Evolutionary conservation across 2,888 invertebrate genomes (phyloP).

Genomic region (Cerastis rubricosa): DNA sequence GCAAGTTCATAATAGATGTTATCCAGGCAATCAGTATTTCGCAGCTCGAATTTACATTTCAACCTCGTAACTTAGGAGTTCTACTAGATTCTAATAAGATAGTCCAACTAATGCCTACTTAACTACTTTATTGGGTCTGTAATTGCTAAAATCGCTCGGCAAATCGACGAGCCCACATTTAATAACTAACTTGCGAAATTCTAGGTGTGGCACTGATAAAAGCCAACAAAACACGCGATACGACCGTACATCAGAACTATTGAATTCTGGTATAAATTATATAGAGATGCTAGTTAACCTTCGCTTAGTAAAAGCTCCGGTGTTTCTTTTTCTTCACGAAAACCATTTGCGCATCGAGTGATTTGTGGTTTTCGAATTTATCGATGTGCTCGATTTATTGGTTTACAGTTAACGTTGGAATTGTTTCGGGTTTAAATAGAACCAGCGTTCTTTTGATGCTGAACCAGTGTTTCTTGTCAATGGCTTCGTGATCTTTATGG

Average conservation of each 20-base stretch:
- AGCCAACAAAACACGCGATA: constrained; percentile 77
- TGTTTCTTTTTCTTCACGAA: constrained; percentile 67
- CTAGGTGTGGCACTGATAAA: constrained; percentile 81
- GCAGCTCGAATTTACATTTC: constrained; percentile 7
- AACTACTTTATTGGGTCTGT: constrained; percentile 54
- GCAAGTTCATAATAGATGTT: constrained; percentile 22
- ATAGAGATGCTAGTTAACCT: constrained; percentile 63
- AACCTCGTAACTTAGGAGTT: constrained; percentile 27
- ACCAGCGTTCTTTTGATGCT: constrained; percentile 66
- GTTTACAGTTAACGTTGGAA: constrained; percentile 64
- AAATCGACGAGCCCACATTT: constrained; percentile 60
- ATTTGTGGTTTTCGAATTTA: constrained; percentile 68
- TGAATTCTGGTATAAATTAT: constrained; percentile 58
- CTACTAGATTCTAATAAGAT: constrained; percentile 38
- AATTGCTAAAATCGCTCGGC: constrained; percentile 54
- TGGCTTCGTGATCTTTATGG: constrained; percentile 53
- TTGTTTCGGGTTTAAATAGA: constrained; percentile 64
- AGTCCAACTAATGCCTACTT: constrained; percentile 48
- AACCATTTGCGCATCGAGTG: constrained; percentile 69
- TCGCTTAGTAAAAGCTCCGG: constrained; percentile 64
- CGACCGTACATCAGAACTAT: constrained; percentile 76
- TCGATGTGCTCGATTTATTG: constrained; percentile 66
- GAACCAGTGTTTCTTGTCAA: constrained; percentile 62
- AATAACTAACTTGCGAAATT: constrained; percentile 71
- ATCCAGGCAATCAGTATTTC: constrained; percentile 24